Conservation (phyloP, 2,888 invertebrate genomes). For the Ophraella communa region DNA sequence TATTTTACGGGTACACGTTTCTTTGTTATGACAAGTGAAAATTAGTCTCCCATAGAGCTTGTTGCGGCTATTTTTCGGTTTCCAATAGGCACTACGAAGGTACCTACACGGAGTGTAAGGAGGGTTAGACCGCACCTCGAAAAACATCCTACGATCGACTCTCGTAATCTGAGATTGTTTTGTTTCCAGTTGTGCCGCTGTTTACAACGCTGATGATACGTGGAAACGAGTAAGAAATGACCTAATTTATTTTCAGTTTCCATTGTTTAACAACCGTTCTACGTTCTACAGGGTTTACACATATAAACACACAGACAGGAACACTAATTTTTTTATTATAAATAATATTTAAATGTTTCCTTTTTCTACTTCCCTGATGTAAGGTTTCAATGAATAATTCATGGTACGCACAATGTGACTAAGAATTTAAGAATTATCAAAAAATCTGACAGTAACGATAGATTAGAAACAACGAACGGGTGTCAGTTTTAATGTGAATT, state of each 20-base stretch:
- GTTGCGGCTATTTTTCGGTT: constrained; percentile 37
- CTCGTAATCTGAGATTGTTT: constrained; percentile 29
- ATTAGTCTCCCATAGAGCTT: constrained; percentile 43
- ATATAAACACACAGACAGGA: too few relatives aligned
- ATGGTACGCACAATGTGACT: constrained; percentile 4
- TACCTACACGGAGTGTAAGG: constrained; percentile 31
- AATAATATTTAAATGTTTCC: background rate
- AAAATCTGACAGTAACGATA: constrained; percentile 15
- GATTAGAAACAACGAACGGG: constrained; percentile 9
- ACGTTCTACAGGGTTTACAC: too few relatives aligned
- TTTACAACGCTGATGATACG: background rate
- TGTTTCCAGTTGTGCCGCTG: constrained; percentile 14
- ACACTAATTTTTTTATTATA: too few relatives aligned
- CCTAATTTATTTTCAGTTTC: background rate
- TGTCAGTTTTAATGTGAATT: constrained; percentile 7
- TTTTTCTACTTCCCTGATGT: background rate
- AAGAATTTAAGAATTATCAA: constrained; percentile 9
- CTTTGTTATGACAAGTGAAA: constrained; percentile 49
- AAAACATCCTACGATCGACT: constrained; percentile 26
- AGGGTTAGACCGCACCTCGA: constrained; percentile 40
- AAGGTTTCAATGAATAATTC: constrained; percentile 17
- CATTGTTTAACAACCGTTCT: too few relatives aligned
- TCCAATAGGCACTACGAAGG: constrained; percentile 38
- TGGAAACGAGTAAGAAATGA: background rate
- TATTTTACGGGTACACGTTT: constrained; percentile 37